Percentiles rank a stretch among this genome's conserved stretches.
Evolutionary conservation across 2,113 vertebrate genomes (phyloP).

Genomic region (Entomyzon cyanotis): DNA sequence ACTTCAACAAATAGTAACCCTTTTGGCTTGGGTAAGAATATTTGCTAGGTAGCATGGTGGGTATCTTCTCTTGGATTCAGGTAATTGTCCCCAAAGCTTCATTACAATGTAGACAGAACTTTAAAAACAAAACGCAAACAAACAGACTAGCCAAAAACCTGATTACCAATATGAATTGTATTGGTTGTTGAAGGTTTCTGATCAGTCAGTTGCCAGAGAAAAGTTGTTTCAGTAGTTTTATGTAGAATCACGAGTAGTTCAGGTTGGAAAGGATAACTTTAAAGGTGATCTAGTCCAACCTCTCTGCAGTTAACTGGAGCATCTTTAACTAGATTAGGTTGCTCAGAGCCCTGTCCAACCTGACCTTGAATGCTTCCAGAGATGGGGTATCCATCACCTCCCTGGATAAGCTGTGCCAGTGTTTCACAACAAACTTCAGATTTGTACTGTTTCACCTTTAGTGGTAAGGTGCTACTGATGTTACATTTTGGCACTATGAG

Average conservation of each 20-base stretch:
- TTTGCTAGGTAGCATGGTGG: background rate
- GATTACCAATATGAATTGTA: background rate
- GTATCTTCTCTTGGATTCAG: background rate
- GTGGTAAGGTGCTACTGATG: background rate
- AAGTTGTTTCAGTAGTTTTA: background rate
- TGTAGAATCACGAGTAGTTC: background rate
- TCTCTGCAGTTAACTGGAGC: no score
- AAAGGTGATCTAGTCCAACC: background rate
- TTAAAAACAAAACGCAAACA: background rate
- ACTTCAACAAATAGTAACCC: constrained; percentile 73
- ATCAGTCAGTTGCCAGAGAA: background rate
- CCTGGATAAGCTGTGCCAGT: background rate
- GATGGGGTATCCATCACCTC: background rate
- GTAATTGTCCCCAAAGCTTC: background rate
- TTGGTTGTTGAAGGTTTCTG: background rate
- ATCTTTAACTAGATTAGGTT: background rate
- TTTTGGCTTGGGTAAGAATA: constrained; percentile 79
- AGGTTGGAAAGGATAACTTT: background rate
- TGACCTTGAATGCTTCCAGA: background rate
- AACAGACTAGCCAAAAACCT: background rate
- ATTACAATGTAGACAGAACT: background rate
- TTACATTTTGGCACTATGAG: background rate
- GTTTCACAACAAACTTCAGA: background rate
- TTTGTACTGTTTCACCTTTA: background rate
- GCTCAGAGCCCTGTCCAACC: background rate